Evolutionary conservation across 2,113 vertebrate genomes (phyloP), one percentile per base, ranked within the genome.

Genomic region (Hirundichthys speculiger): DNA sequence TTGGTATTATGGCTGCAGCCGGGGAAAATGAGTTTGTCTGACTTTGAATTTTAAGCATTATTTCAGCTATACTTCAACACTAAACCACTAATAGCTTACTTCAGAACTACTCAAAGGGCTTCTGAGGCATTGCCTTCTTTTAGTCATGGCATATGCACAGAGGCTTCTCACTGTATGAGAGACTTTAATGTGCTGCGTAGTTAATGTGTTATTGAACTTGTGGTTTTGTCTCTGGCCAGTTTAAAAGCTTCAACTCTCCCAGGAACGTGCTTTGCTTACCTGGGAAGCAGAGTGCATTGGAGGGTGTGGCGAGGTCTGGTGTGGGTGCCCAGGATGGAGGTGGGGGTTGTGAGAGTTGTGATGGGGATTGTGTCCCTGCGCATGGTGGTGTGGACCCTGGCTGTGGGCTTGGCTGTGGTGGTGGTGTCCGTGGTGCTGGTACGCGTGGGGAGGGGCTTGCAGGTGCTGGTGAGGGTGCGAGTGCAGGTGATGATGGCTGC

Each of bases 391-490:
- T n/a, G 72, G 81, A 0, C 93, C 92, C 63, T 97, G 97, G 49
- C 93, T 90, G 21, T 96, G 94, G 60, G 88, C 92, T 79, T 98
- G 97, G 90, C 92, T 93, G 93, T 79, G 96, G 88, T 68, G 94
- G 91, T 82, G 95, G 47, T 91, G 89, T 46, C 78, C 67, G 55
- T 93, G 93, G 70, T 97, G 96, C 83, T 96, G 93, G 78, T 97
- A 96, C 54, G 95, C 94, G 0, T 96, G 91, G 0, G 94, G 95
- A 34, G 95, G 96, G 63, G 94, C 95, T 84, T 97, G 96, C 89
- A 97, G 94, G 92, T 98, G 98, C 91, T 96, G 96, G 94, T 99
- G 98, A 0, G 95, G 94, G 82, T 98, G 96, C 0, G 96, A 94
- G 92, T 98, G 96, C 95, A 98, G 92, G 77, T 97, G 96, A 48